Evolutionary conservation across 2,888 invertebrate species (phyloP).

Genomic region (Pyrgus malvae): DNA sequence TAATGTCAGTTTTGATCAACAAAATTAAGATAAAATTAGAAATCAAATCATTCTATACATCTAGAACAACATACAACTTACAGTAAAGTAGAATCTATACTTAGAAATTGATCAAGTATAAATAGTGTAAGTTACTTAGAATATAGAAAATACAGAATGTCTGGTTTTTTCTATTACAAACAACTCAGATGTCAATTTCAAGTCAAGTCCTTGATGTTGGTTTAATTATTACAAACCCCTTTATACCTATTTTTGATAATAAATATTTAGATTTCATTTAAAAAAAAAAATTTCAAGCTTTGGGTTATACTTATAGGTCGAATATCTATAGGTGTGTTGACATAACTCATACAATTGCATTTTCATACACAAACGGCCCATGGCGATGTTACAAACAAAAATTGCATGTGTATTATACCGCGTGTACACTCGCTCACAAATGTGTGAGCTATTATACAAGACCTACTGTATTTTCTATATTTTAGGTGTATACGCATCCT

Average conservation of each 20-base stretch:
- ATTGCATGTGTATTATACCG: not conserved
- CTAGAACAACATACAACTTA: not conserved
- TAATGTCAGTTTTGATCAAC: not conserved
- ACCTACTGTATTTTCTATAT: not conserved
- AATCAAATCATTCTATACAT: conserved; percentile 1
- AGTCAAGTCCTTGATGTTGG: too few species aligned
- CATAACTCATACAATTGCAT: not conserved
- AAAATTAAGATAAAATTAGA: not conserved
- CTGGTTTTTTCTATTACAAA: too few species aligned
- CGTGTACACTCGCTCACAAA: not conserved
- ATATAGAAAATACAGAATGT: not conserved
- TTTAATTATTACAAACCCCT: too few species aligned
- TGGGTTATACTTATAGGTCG: not conserved
- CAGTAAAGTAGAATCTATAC: not conserved
- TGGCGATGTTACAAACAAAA: not conserved
- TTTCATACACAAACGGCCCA: too few species aligned
- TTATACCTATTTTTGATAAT: too few species aligned
- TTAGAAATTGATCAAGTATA: conserved; percentile 3
- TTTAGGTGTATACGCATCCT: not conserved
- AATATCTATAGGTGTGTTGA: not conserved
- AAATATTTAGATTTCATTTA: too few species aligned
- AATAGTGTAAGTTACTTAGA: not conserved
- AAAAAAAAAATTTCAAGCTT: not conserved
- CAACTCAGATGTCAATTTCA: too few species aligned
- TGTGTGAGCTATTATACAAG: not conserved